Base-by-base conservation (phyloP, 2,888 invertebrate genomes). In the Hirudinaria manillensis region DNA sequence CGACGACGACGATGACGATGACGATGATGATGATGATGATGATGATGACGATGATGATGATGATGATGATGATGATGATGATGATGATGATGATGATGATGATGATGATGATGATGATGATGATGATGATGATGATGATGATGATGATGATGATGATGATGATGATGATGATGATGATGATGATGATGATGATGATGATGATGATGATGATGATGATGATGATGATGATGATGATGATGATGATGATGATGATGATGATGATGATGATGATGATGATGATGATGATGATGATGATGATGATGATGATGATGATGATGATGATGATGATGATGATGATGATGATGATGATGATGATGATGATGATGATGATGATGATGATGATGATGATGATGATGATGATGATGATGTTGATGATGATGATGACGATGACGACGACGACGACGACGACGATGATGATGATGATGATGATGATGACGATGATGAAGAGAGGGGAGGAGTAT, bases 321-420 rank as follows among this genome's bases (percentile, higher is more conserved):
- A 70, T 70, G 70, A 70, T 38, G 70, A 70, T 70, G 70, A 70
- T 38, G 70, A 70, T 70, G 70, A 70, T 38, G 70, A 70, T 36
- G 70, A 70, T 16, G 70, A 70, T 34, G 24, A 72, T n/a, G 19
- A 27, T 21, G 53, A 72, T 6, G 55, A 72, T 29, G 29, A 53
- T 21, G 53, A 72, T n/a, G 45, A 32, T 24, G 72, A 53, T 13
- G 24, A 53, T n/a, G 4, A 72, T 24, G 29, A 6, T 36, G 21
- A 72, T 24, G 16, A 27, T 21, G 53, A 72, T 7, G 55, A 72
- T 29, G 29, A 53, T 24, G 53, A 72, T n/a, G 45, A 38, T 24
- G 72, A 53, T 13, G 55, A 53, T n/a, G 4, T 51, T n/a, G 24
- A 72, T 24, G 19, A 27, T 13, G 53, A 72, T 7, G 55, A 72